These are phyloP conservation scores for Thunnus thynnus DNA, from an alignment of 2,113 vertebrate genomes.

Conservation along the genomic window DNA sequence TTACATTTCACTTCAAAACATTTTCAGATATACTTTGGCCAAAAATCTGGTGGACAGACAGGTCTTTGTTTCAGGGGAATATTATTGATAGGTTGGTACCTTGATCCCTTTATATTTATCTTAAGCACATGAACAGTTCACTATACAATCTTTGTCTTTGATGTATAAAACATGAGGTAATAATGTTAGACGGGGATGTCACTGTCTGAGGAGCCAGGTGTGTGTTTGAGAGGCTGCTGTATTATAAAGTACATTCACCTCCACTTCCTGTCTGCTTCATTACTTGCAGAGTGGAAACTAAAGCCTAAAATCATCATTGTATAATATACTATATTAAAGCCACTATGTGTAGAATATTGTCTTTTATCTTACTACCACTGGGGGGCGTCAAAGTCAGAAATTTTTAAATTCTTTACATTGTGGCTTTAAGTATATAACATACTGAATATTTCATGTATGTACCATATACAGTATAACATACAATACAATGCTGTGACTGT, in stretches of 20 bases:
- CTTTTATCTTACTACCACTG: background rate
- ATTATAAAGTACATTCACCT: conserved; percentile 36
- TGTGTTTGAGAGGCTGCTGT: conserved; percentile 35
- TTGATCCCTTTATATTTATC: conserved; percentile 77
- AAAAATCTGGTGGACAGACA: conserved; percentile 15
- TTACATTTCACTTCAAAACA: conserved; percentile 34
- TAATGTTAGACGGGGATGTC: conserved; percentile 61
- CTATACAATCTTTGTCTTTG: conserved; percentile 68
- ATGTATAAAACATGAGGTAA: conserved; percentile 82
- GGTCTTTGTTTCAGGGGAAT: background rate
- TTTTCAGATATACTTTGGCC: conserved; percentile 28
- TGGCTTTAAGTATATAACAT: background rate
- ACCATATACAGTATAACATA: conserved; percentile 30
- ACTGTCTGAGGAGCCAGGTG: conserved; percentile 55
- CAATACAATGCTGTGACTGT: background rate
- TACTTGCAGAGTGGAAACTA: too few species aligned
- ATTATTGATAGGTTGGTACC: conserved; percentile 29
- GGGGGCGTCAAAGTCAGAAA: conserved; percentile 14
- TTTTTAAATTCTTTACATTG: background rate
- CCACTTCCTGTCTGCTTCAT: conserved; percentile 21
- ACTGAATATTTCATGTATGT: background rate
- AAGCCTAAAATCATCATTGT: background rate
- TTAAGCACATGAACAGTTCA: conserved; percentile 51
- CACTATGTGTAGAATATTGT: conserved; percentile 9
- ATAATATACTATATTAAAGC: background rate